A percentile compares a stretch with the other conserved stretches of the same genome.
Evolutionary conservation across 2,888 invertebrate species (phyloP).

Genomic region (Eilema depressum): DNA sequence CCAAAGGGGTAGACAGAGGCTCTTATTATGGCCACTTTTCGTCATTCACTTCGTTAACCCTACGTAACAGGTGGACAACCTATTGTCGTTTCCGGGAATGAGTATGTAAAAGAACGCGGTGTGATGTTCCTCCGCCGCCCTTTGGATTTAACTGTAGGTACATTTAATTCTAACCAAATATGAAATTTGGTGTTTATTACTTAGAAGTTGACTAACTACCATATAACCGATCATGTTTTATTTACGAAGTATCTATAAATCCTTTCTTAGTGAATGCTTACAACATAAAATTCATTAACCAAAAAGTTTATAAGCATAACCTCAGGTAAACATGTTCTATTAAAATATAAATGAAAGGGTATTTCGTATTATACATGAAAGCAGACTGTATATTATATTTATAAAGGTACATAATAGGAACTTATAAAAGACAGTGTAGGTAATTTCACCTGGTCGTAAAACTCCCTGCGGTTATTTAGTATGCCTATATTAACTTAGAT

Average conservation of each 20-base stretch:
- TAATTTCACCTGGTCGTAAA: neutral
- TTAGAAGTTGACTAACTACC: neutral
- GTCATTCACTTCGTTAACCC: no score
- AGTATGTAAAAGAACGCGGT: no score
- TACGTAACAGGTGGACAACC: no score
- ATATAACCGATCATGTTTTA: neutral
- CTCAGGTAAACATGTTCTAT: neutral
- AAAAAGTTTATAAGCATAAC: neutral
- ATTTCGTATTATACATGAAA: neutral
- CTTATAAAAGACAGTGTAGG: neutral
- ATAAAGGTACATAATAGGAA: neutral
- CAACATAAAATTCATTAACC: neutral
- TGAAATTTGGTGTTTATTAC: neutral
- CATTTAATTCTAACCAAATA: no score
- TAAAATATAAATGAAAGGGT: neutral
- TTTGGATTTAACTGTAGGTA: no score
- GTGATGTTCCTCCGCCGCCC: no score
- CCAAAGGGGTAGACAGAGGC: no score
- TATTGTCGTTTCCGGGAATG: no score
- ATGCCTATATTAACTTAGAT: neutral
- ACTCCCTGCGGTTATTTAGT: neutral
- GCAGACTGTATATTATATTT: neutral
- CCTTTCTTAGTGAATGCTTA: neutral
- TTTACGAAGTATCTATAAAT: neutral
- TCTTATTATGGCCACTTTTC: no score